phyloP scores from a whole-genome alignment of 2,888 invertebrate species.

The Malthinus flaveolus region DNA sequence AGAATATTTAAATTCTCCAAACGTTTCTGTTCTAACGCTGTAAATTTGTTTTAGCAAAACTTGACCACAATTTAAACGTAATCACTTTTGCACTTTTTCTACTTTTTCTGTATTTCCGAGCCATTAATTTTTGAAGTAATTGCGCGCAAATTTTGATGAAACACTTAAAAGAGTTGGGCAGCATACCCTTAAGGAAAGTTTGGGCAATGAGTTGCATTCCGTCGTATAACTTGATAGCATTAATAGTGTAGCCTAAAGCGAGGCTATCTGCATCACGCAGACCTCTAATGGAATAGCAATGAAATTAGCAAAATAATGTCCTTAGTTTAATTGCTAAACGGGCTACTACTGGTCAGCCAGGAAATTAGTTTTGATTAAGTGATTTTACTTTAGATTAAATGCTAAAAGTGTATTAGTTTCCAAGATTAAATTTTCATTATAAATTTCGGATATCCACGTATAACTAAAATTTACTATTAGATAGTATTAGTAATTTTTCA shows the following conservation, averaged over 20 bases:
- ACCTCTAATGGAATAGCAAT: conserved; percentile 57
- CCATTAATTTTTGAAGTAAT: no score
- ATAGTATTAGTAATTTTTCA: no score
- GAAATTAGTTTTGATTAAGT: conserved; percentile 54
- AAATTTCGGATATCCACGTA: neutral
- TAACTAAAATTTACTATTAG: no score
- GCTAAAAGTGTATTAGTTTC: conserved; percentile 16
- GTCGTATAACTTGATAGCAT: conserved; percentile 28
- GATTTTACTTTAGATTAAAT: conserved; percentile 28
- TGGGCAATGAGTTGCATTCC: conserved; percentile 36
- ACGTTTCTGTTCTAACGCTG: no score
- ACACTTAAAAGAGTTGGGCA: no score
- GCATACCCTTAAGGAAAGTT: neutral
- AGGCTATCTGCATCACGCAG: conserved; percentile 55
- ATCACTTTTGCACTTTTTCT: no score
- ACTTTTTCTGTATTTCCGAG: no score
- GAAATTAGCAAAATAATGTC: conserved; percentile 57
- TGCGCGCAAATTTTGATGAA: no score
- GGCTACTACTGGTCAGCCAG: conserved; percentile 43
- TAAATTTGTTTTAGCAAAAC: no score
- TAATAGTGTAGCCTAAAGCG: conserved; percentile 32
- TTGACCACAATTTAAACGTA: no score
- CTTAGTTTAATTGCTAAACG: conserved; percentile 54
- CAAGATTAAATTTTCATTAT: conserved; percentile 18
- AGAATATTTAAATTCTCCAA: no score